Percentiles rank a stretch among this genome's conserved stretches.
phyloP scores from a whole-genome alignment of 1,140 invertebrate species.

The Drosophila ohnishii region DNA sequence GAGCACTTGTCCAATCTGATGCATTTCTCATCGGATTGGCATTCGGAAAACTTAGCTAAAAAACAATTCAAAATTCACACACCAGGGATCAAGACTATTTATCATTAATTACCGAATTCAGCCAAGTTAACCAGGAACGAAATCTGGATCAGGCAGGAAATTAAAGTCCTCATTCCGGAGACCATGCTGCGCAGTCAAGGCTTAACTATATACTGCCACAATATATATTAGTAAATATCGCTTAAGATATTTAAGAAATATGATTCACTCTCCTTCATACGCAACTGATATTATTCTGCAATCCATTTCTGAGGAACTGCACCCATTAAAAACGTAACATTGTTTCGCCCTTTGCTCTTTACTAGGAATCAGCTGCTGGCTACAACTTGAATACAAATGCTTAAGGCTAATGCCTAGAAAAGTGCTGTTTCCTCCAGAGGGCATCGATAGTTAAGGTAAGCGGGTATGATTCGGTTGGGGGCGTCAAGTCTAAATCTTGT shows the following conservation, averaged over 20 bases:
- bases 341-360: conserved; percentile 45
- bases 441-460: conserved; percentile 54
- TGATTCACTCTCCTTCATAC: not conserved
- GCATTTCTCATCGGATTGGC: not conserved
- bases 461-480: conserved; percentile 32
- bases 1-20: not conserved
- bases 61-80: not conserved
- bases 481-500: conserved; percentile 63
- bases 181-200: not conserved
- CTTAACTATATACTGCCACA: not conserved
- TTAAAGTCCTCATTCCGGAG: not conserved
- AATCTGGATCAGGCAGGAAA: not conserved
- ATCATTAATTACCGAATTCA: conserved; percentile 1
- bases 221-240: not conserved
- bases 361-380: conserved; percentile 48
- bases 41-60: not conserved
- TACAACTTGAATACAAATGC: conserved; percentile 58
- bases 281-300: not conserved
- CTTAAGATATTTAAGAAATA: not conserved
- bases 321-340: not conserved
- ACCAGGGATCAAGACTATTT: not conserved
- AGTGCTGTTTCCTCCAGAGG: conserved; percentile 30
- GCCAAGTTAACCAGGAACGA: not conserved
- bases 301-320: not conserved
- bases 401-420: conserved; percentile 38